Evolutionary conservation across 2,113 vertebrate species (phyloP).

Genomic region (Camelus dromedarius): DNA sequence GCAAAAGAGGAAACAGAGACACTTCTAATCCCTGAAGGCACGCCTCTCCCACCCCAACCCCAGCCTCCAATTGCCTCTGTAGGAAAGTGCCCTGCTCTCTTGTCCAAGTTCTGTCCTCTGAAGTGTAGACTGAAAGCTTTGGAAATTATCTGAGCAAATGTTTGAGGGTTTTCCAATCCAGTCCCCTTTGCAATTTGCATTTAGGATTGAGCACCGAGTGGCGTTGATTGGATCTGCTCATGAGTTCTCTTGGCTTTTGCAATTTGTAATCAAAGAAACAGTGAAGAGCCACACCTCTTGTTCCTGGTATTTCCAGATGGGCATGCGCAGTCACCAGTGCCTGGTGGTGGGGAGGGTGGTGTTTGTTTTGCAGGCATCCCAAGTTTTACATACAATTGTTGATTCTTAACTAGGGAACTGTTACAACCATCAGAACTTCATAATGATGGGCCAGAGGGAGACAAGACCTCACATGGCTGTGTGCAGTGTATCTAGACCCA

Average conservation of each 20-base stretch:
- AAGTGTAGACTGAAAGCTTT: neutral
- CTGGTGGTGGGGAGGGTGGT: neutral
- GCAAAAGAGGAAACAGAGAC: neutral
- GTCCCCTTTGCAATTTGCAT: constrained; percentile 30
- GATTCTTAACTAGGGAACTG: constrained; percentile 45
- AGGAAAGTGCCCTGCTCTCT: neutral
- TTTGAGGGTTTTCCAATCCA: neutral
- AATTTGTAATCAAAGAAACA: constrained; percentile 6
- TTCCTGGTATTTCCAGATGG: neutral
- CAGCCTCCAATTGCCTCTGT: neutral
- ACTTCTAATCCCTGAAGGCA: neutral
- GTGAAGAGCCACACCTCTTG: neutral
- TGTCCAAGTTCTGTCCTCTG: neutral
- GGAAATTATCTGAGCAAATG: constrained; percentile 1
- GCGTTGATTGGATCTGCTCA: neutral
- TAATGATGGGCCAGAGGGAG: neutral
- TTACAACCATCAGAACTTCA: neutral
- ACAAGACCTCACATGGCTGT: neutral
- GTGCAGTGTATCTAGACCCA: neutral
- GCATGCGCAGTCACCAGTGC: neutral
- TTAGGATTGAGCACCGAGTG: neutral
- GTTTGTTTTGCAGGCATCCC: neutral
- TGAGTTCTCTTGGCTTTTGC: constrained; percentile 8
- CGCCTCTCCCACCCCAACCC: neutral
- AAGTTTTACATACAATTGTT: neutral